These are phyloP conservation scores for Whitmania pigra DNA, from an alignment of 1,140 invertebrate species.

Conservation along the genomic window DNA sequence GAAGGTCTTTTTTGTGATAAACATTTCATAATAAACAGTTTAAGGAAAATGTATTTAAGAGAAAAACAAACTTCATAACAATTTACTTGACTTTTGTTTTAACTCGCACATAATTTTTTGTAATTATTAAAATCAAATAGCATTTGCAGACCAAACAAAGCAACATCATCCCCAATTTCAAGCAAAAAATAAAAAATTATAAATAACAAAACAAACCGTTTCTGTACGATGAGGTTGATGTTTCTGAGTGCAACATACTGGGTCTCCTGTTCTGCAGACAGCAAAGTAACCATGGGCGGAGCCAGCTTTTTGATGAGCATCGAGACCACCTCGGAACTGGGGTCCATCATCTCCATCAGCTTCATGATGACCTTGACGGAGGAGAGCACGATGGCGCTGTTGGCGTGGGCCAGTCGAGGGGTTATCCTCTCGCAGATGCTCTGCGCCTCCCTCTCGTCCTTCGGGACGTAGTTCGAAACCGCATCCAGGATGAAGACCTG, in stretches of 20 bases:
- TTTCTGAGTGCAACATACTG: slow-evolving; percentile 97
- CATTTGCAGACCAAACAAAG: too few relatives aligned
- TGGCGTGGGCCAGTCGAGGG: slow-evolving; percentile 91
- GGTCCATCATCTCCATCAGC: slow-evolving; percentile 88
- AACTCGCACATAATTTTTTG: too few relatives aligned
- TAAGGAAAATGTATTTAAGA: too few relatives aligned
- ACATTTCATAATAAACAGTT: too few relatives aligned
- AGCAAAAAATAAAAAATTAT: too few relatives aligned
- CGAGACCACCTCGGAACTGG: slow-evolving; percentile 66
- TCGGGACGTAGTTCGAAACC: slow-evolving; percentile 87
- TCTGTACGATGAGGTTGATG: slow-evolving; percentile 98
- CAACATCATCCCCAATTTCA: too few relatives aligned
- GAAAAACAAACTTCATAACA: too few relatives aligned
- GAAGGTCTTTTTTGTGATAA: too few relatives aligned
- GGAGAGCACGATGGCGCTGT: slow-evolving; percentile 96
- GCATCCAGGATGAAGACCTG: slow-evolving; percentile 90
- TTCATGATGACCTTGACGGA: slow-evolving; percentile 97
- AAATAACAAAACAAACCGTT: slow-evolving; percentile 42
- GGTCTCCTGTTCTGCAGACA: slow-evolving; percentile 94
- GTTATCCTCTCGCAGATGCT: slow-evolving; percentile 91
- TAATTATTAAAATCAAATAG: too few relatives aligned
- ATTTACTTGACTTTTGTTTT: too few relatives aligned
- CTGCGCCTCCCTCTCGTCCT: slow-evolving; percentile 96
- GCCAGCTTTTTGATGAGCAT: slow-evolving; percentile 91
- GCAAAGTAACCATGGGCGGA: slow-evolving; percentile 91